Conservation (phyloP, 1,140 invertebrate genomes). For the Caenorhabditis latens region DNA sequence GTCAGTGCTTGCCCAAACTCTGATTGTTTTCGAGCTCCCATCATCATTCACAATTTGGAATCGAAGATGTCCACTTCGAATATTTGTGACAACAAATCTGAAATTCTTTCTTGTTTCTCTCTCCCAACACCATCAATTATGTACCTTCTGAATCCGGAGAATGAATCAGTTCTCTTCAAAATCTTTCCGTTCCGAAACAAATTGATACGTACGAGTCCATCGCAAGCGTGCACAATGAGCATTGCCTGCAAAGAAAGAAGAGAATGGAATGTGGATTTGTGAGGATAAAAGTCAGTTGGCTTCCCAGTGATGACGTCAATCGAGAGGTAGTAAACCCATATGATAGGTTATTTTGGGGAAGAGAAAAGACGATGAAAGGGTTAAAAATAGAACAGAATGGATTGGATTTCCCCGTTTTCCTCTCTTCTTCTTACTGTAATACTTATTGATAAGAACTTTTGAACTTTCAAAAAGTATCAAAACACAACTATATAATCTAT, state of each 20-base stretch:
- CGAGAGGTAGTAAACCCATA: constrained; percentile 8
- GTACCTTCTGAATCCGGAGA: constrained; percentile 67
- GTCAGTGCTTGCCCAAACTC: constrained; percentile 67
- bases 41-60: constrained; percentile 69
- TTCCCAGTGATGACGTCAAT: constrained; percentile 43
- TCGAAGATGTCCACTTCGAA: constrained; percentile 62
- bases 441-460: not conserved
- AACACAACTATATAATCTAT: not conserved
- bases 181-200: constrained; percentile 67
- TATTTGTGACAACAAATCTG: constrained; percentile 65
- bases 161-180: constrained; percentile 66
- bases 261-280: constrained; percentile 6
- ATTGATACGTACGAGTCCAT: constrained; percentile 66
- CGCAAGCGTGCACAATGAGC: constrained; percentile 69
- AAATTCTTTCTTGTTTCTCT: constrained; percentile 8
- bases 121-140: not conserved
- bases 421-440: constrained; percentile 4
- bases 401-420: constrained; percentile 4
- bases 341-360: constrained; percentile 17
- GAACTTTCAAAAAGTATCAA: not conserved
- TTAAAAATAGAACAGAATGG: constrained; percentile 44
- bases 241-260: constrained; percentile 61
- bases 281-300: constrained; percentile 52
- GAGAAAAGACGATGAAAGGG: not conserved
- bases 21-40: constrained; percentile 54